Base-by-base conservation (phyloP, 2,113 vertebrate genomes). In the Setophaga kirtlandii region DNA sequence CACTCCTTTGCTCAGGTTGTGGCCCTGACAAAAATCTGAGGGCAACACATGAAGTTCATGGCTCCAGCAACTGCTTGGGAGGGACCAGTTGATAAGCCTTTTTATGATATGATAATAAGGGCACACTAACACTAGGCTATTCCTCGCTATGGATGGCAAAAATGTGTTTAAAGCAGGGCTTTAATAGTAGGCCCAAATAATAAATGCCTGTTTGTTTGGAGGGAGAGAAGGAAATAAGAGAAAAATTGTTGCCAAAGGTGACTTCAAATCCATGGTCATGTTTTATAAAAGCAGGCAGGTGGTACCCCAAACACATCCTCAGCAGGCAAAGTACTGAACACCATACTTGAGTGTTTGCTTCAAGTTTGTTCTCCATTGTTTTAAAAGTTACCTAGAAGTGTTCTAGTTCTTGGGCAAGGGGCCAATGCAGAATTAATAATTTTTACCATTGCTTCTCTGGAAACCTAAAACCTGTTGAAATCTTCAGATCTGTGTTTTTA, bases 101-200 rank as follows among this genome's bases (percentile, higher is more conserved):
- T 56, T 49, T 5, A 11, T 5, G 1, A 6, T 19, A 41, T 20
- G 50, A 21, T 56, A 49, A 58, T 58, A 3, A 52, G 13, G 22
- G 35, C 14, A 31, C 13, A 0, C 14, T 21, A 37, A n/a, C 20
- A 42, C 4, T 30, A 46, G 33, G 25, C 33, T 10, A 28, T 65
- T 11, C 28, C 47, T 87, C 0, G 0, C 16, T 33, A n/a, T 4
- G 18, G 10, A 52, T 37, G 27, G 39, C 7, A 0, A 1, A 83
- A 52, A 52, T 69, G 21, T 9, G 5, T 52, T 69, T 77, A 6
- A 82, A 28, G 27, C 42, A 88, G 42, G 31, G 42, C 56, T 70
- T 39, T 39, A 39, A 39, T 39, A 39, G 37, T 39, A 39, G 37
- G 31, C 35, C 6, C 16, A 56, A 64, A 62, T 15, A 79, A 52